These are phyloP conservation scores for Clarias magur DNA, from an alignment of 2,113 vertebrate genomes.

Conservation along the genomic window DNA sequence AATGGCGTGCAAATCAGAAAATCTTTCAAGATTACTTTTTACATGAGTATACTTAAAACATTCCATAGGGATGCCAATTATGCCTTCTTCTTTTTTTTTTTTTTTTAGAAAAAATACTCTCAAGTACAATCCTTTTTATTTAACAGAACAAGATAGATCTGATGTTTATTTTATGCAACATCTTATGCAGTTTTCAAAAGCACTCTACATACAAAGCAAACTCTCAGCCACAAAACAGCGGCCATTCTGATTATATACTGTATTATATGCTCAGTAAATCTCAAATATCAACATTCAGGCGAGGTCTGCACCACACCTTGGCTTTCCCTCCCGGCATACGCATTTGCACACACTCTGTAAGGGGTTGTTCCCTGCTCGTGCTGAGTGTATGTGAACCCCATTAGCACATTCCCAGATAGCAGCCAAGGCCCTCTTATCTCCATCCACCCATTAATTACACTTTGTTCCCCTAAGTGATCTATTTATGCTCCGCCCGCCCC, in stretches of 20 bases:
- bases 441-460: conserved; percentile 82
- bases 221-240: background rate
- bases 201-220: background rate
- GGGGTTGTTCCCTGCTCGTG: conserved; percentile 66
- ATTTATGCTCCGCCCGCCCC: conserved; percentile 76
- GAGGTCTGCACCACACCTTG: conserved; percentile 19
- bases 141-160: background rate
- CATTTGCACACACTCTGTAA: conserved; percentile 46
- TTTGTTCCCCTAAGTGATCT: conserved; percentile 84
- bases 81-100: background rate
- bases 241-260: background rate
- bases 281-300: background rate
- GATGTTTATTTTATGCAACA: background rate
- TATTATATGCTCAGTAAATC: background rate
- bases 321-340: conserved; percentile 39
- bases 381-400: conserved; percentile 77
- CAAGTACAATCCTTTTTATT: background rate
- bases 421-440: conserved; percentile 75
- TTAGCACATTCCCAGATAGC: conserved; percentile 82
- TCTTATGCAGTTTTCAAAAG: background rate
- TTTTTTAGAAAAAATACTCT: too few relatives aligned
- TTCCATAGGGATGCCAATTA: background rate
- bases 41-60: background rate
- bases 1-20: background rate
- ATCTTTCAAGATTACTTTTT: background rate